A percentile compares a stretch with the other conserved stretches of the same genome.
These are phyloP conservation scores for Fukomys damarensis DNA, from an alignment of 2,113 vertebrate species.

Conservation along the genomic window DNA sequence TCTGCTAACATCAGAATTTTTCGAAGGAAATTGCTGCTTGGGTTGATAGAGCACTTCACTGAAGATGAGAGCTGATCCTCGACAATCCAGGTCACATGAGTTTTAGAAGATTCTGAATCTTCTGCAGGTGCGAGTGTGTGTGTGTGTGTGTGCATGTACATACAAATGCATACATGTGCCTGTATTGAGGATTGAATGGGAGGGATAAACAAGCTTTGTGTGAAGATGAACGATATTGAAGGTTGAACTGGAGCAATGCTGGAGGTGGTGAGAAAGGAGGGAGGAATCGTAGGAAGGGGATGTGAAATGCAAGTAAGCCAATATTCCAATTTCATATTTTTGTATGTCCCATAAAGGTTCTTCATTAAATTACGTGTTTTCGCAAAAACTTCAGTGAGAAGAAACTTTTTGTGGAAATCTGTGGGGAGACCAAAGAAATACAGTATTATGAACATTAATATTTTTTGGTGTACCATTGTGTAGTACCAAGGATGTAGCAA, in stretches of 20 bases:
- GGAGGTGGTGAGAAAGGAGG: not conserved
- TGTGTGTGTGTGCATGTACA: not conserved
- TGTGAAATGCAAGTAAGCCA: not conserved
- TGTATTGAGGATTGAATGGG: fast-evolving
- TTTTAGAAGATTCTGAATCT: not conserved
- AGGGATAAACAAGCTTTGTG: not conserved
- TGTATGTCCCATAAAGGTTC: not conserved
- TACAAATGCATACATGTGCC: not conserved
- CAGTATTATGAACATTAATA: not conserved
- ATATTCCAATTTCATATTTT: not conserved
- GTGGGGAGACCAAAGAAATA: not conserved
- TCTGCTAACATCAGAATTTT: not conserved
- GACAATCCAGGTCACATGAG: not conserved
- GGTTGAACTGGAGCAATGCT: fast-evolving
- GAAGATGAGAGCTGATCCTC: not conserved
- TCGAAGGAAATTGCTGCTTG: not conserved
- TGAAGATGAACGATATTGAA: not conserved
- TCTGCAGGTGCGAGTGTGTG: not conserved
- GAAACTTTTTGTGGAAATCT: not conserved
- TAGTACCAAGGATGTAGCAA: not conserved
- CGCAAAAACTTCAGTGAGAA: not conserved
- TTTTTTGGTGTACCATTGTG: not conserved
- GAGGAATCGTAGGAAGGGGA: not conserved
- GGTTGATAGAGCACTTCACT: not conserved
- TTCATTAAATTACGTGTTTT: not conserved